Base-by-base conservation (phyloP, 2,888 invertebrate species). In the Thyatira batis region DNA sequence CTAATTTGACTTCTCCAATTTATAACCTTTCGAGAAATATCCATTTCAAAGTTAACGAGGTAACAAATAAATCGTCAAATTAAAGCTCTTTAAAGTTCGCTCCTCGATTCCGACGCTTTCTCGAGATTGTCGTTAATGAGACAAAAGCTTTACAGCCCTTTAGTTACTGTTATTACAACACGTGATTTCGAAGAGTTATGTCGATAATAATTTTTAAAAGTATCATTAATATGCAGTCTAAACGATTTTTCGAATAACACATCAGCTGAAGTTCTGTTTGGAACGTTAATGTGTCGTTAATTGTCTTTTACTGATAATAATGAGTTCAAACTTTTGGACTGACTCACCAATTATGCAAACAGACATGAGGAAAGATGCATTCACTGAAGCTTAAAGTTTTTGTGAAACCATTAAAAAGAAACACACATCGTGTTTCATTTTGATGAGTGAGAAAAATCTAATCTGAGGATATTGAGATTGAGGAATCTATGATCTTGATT, bases 1-100 rank as follows among this genome's bases (percentile, higher is more conserved):
- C 30, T 30, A 30, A 39, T 39, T 17, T 39, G 33, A 33, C 33
- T 13, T 13, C 13, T 33, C 25, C 21, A 33, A 43, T 53, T 54
- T 54, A 55, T 57, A 45, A 25, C 60, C 54, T 71, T 63, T 54
- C 49, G 50, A 39, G 23, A 23, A 4, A 39, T 39, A n/a, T 17
- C 43, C 33, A 21, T 50, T 50, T 25, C 23, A 59, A 69, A 57
- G 57, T 52, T 60, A 67, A 70, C 55, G 63, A 58, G 56, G 54
- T 61, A 60, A 82, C 77, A 85, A 81, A 87, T 87, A 85, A 82
- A 84, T 87, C 83, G 79, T 83, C 84, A 85, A 85, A 87, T 86
- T 83, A 84, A 83, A 79, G 56, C 71, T 73, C 69, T 76, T 79
- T 76, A 75, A 77, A 64, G 65, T 78, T 75, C 69, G 74, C 69